Conservation (phyloP, 2,888 invertebrate species). For the Griposia aprilina region DNA sequence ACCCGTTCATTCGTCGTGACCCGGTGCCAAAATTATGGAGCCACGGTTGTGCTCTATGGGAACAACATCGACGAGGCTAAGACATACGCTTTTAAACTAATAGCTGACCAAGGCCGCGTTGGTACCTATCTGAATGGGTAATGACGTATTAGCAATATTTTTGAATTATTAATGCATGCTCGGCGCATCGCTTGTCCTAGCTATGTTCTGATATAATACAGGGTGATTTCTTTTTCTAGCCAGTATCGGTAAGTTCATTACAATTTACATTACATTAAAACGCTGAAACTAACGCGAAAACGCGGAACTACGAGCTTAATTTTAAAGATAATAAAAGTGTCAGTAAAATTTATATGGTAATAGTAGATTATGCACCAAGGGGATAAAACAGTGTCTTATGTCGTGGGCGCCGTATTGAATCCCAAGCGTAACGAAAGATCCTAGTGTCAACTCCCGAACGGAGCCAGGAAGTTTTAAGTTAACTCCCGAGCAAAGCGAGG, state of each 20-base stretch:
- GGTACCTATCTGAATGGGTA: slow-evolving; percentile 95
- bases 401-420: no score
- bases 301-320: no score
- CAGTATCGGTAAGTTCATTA: background rate
- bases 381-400: no score
- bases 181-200: background rate
- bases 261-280: background rate
- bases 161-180: background rate
- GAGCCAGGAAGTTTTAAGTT: no score
- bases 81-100: slow-evolving; percentile 92
- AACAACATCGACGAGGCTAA: slow-evolving; percentile 94
- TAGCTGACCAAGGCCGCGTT: slow-evolving; percentile 91
- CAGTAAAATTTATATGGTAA: background rate
- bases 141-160: background rate
- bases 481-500: no score
- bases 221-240: background rate
- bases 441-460: no score
- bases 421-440: no score
- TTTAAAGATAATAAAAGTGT: no score
- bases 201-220: background rate
- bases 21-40: slow-evolving; percentile 94
- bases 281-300: background rate
- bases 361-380: no score
- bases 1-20: slow-evolving; percentile 96
- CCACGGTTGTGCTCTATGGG: slow-evolving; percentile 94